Percentiles rank a stretch among this genome's conserved stretches.
phyloP scores from a whole-genome alignment of 2,888 invertebrate species.

The Pandemis heparana region DNA sequence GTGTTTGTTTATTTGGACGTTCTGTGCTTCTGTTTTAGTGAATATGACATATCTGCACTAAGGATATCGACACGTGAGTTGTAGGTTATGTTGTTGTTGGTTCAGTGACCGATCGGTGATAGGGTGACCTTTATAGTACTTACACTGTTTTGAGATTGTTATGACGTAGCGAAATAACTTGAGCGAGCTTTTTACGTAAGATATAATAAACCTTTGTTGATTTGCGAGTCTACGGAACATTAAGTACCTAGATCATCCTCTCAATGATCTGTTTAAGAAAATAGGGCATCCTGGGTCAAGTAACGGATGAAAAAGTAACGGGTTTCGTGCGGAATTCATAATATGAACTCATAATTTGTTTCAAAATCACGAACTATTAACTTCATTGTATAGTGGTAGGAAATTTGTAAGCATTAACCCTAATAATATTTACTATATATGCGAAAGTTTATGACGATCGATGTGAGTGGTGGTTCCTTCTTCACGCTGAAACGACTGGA shows the following conservation, averaged over 20 bases:
- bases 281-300: not conserved
- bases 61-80: conserved; percentile 28
- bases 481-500: too few relatives aligned
- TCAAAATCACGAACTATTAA: too few relatives aligned
- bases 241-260: not conserved
- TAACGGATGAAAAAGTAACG: not conserved
- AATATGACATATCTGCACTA: conserved; percentile 3
- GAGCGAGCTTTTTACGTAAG: not conserved
- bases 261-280: not conserved
- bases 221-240: not conserved
- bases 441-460: too few relatives aligned
- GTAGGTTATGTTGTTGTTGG: conserved; percentile 36
- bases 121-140: not conserved
- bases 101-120: conserved; percentile 11
- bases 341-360: too few relatives aligned
- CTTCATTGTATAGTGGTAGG: too few relatives aligned
- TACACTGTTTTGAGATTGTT: not conserved
- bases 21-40: conserved; percentile 33
- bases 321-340: not conserved
- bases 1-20: conserved; percentile 35
- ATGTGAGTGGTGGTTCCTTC: too few relatives aligned
- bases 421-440: too few relatives aligned
- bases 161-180: not conserved
- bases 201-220: not conserved
- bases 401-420: too few relatives aligned